Evolutionary conservation across 2,797 vertebrate species (phyloP).

Genomic region (Enteromius anoplus): DNA sequence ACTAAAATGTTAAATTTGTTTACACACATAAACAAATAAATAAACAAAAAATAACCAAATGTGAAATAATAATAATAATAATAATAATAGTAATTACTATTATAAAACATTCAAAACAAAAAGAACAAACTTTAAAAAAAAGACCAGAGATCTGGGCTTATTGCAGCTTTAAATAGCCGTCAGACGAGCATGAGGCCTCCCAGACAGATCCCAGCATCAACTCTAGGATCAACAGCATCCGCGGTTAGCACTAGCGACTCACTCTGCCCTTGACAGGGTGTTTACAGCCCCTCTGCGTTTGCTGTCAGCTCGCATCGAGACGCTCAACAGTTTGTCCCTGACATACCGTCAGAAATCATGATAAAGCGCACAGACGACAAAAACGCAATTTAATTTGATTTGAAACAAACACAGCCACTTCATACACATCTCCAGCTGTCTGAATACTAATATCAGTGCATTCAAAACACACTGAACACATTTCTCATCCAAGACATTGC

Average conservation of each 20-base stretch:
- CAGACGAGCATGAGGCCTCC: background rate
- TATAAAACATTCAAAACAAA: background rate
- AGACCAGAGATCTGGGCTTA: background rate
- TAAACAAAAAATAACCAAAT: background rate
- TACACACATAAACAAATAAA: background rate
- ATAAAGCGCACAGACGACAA: slow-evolving; percentile 1
- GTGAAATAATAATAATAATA: too few species aligned
- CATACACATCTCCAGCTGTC: slow-evolving; percentile 40
- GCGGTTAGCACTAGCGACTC: background rate
- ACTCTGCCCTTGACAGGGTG: slow-evolving; percentile 12
- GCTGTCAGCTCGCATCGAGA: background rate
- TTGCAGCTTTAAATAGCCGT: slow-evolving; percentile 10
- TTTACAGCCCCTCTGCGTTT: background rate
- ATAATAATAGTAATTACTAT: too few species aligned
- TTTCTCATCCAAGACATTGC: background rate
- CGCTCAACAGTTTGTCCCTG: background rate
- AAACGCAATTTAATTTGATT: slow-evolving; percentile 46
- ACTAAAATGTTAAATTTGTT: background rate
- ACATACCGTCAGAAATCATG: background rate
- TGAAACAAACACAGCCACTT: slow-evolving; percentile 36
- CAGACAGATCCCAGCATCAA: background rate
- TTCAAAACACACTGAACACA: slow-evolving; percentile 16
- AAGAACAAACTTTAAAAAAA: background rate
- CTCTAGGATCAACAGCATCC: background rate
- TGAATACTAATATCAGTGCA: slow-evolving; percentile 22